Conservation (phyloP, 2,113 vertebrate genomes). For the Sapajus apella region DNA sequence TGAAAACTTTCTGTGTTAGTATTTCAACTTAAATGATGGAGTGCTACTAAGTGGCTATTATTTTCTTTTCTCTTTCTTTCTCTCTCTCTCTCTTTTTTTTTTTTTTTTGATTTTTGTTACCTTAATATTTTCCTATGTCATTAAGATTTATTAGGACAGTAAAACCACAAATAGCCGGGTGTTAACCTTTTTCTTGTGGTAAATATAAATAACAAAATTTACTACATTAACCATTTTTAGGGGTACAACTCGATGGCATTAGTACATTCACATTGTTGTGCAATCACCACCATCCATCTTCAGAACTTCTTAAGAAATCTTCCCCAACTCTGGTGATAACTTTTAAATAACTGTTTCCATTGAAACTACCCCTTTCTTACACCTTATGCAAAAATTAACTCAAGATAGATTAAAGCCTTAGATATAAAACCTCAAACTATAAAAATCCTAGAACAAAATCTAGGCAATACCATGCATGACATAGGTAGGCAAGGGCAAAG, state of each 20-base stretch:
- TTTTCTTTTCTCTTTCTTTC: neutral
- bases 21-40: neutral
- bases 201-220: neutral
- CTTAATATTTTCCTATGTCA: neutral
- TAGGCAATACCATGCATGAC: no score
- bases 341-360: neutral
- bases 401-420: no score
- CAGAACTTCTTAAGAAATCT: neutral
- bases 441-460: no score
- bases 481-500: no score
- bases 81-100: neutral
- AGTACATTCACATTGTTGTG: neutral
- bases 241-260: neutral
- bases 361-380: no score
- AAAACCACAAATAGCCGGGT: neutral
- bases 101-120: neutral
- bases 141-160: neutral
- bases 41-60: neutral
- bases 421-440: no score
- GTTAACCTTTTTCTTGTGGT: neutral
- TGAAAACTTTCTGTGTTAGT: neutral
- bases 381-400: no score
- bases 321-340: neutral
- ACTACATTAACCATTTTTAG: neutral
- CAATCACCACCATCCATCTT: neutral